Base-by-base conservation (phyloP, 2,113 vertebrate genomes). In the Symphodus melops region DNA sequence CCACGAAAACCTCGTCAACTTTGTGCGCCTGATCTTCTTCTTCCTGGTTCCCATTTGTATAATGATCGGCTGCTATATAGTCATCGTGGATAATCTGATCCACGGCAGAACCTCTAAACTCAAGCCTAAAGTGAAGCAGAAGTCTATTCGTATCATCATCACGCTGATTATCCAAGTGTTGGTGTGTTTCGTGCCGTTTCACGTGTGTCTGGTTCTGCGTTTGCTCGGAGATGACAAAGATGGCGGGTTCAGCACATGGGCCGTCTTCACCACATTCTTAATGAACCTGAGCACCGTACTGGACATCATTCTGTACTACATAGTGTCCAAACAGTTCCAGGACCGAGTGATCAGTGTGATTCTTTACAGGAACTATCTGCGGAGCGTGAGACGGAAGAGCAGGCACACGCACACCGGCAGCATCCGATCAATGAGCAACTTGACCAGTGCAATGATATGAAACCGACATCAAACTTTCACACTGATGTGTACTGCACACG, bases 271-370 rank as follows among this genome's bases (percentile, higher is more conserved):
- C 69, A 96, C 97, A 5, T 97, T 97, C 81, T 94, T 99, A 74
- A 99, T 99, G 98, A 99, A 96, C 80, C 91, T 96, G 80, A 99
- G 97, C 82, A 98, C 97, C 0, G 97, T 98, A 51, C 52, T 98
- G 69, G 97, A 99, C 0, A 94, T 99, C 10, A 97, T 99, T n/a
- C 92, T 99, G 28, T 99, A 97, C 77, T 99, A 99, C 62, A 98
- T 98, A 0, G 98, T 99, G 58, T 99, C 98, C 28, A 99, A 98
- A 85, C 97, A 99, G 85, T 99, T 99, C 90, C 98, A 99, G 84
- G 98, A 97, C 11, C 87, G 97, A 68, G 98, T 99, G 68, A 97
- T 99, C 73, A 99, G 98, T 0, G 97, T 98, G 64, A 97, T 99
- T 69, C 91, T 98, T 20, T 98, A 99, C 85, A 94, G 98, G 46